Evolutionary conservation across 2,888 invertebrate genomes (phyloP).

Genomic region (Ormyrus nitidulus): DNA sequence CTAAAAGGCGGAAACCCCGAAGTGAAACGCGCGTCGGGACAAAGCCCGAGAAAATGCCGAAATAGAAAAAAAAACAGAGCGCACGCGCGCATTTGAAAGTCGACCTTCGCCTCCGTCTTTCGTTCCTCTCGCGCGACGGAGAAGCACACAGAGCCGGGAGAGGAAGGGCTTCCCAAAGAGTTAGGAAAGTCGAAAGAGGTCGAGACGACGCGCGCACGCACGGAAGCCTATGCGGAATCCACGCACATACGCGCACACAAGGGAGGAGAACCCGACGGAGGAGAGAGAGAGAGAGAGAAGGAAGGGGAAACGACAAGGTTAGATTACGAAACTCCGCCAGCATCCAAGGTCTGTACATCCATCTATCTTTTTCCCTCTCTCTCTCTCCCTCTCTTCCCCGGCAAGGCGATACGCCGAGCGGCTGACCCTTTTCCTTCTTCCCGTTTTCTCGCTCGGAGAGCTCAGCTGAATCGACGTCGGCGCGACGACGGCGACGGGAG

Average conservation of each 20-base stretch:
- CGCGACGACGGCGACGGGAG: background rate
- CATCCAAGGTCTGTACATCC: slow-evolving; percentile 62
- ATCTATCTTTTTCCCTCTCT: slow-evolving; percentile 6
- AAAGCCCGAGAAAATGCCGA: too few species aligned
- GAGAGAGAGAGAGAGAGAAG: slow-evolving; percentile 8
- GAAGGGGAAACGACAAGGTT: slow-evolving; percentile 68
- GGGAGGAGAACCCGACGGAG: too few species aligned
- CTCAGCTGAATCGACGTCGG: background rate
- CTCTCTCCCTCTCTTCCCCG: slow-evolving; percentile 1
- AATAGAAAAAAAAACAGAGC: too few species aligned
- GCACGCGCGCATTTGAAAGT: slow-evolving; percentile 54
- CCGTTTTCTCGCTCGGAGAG: slow-evolving; percentile 19
- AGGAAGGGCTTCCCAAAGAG: slow-evolving; percentile 57
- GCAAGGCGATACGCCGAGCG: slow-evolving; percentile 15
- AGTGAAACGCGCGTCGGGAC: too few species aligned
- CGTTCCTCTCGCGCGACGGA: slow-evolving; percentile 1
- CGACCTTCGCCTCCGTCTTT: slow-evolving; percentile 54
- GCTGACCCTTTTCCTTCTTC: slow-evolving; percentile 61
- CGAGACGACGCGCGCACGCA: slow-evolving; percentile 18
- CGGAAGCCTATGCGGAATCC: background rate
- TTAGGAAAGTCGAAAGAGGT: slow-evolving; percentile 49
- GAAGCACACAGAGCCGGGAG: background rate
- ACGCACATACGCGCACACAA: background rate
- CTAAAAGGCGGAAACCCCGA: too few species aligned
- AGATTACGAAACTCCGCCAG: slow-evolving; percentile 68